Evolutionary conservation across 2,113 vertebrate genomes (phyloP).

Genomic region (Climacteris rufus): DNA sequence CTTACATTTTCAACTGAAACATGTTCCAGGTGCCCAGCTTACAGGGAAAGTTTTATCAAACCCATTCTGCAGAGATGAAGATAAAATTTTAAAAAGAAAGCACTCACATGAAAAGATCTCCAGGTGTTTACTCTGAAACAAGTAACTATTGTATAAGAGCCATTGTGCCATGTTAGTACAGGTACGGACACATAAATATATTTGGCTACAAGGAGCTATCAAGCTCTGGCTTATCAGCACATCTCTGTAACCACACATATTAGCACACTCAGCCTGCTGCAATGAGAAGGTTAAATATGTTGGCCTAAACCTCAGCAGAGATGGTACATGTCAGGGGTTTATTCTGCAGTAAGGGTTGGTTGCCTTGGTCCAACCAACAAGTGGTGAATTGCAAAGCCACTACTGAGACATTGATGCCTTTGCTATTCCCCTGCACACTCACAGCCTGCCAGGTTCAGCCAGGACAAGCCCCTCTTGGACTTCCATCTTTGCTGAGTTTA

Average conservation of each 20-base stretch:
- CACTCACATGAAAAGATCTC: neutral
- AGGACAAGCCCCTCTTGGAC: neutral
- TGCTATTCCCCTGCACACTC: neutral
- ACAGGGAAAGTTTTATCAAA: conserved; percentile 27
- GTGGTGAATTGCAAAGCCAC: neutral
- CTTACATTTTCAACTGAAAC: neutral
- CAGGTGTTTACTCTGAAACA: conserved; percentile 29
- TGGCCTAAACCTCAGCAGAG: neutral
- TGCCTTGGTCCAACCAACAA: neutral
- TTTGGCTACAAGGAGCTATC: neutral
- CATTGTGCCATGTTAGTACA: neutral
- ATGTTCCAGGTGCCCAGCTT: neutral
- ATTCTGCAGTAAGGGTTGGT: neutral
- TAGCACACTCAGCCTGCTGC: neutral
- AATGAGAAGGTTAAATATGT: neutral
- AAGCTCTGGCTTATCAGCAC: conserved; percentile 1
- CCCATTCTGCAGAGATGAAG: neutral
- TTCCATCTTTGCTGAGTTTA: neutral
- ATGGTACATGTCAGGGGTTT: neutral
- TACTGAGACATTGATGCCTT: neutral
- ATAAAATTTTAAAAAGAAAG: conserved; percentile 31
- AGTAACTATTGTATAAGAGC: conserved; percentile 19
- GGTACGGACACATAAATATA: neutral
- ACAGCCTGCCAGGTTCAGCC: neutral
- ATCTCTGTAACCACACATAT: neutral